phyloP scores from a whole-genome alignment of 1,140 invertebrate genomes.

The Trichonephila clavipes region DNA sequence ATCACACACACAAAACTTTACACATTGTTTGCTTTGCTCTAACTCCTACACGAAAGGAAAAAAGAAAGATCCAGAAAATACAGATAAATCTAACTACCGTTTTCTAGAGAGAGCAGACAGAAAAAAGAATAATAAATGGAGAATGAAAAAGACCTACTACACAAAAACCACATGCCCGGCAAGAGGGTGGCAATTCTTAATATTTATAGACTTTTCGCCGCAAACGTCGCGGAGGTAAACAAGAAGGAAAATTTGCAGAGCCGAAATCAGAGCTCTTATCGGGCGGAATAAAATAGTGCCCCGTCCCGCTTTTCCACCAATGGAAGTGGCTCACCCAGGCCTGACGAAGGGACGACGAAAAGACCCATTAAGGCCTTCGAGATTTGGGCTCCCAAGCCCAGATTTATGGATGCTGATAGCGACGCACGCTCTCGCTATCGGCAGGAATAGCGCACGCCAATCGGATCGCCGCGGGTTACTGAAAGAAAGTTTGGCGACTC shows the following conservation, averaged over 20 bases:
- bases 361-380: constrained; percentile 50
- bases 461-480: background rate
- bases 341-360: constrained; percentile 54
- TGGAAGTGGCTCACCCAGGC: constrained; percentile 55
- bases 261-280: constrained; percentile 45
- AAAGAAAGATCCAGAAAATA: background rate
- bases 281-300: constrained; percentile 62
- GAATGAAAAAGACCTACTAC: background rate
- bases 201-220: constrained; percentile 58
- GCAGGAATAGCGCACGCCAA: constrained; percentile 11
- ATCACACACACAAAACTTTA: too few relatives aligned
- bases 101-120: background rate
- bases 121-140: background rate
- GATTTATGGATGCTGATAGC: constrained; percentile 54
- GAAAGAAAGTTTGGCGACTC: background rate
- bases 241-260: constrained; percentile 66
- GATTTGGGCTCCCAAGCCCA: constrained; percentile 42
- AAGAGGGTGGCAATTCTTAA: background rate
- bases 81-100: constrained; percentile 33
- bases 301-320: constrained; percentile 51
- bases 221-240: constrained; percentile 52
- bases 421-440: constrained; percentile 40
- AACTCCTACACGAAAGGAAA: background rate
- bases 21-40: background rate
- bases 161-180: constrained; percentile 53